Percentiles rank a stretch among this genome's conserved stretches.
Evolutionary conservation across 2,797 vertebrate genomes (phyloP).

Genomic region (Clarias pachynema): DNA sequence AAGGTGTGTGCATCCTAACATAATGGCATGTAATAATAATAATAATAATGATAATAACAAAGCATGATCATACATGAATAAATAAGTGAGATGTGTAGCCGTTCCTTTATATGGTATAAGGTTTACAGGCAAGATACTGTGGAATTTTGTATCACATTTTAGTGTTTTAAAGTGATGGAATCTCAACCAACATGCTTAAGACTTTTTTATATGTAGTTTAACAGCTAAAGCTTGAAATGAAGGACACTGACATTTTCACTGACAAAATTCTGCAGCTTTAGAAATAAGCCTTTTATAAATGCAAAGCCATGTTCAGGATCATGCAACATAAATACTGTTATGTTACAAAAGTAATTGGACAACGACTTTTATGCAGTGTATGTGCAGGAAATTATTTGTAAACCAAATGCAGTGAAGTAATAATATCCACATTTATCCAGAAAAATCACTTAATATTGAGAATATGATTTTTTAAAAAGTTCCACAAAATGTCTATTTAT

Average conservation of each 20-base stretch:
- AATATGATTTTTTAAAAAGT: not conserved
- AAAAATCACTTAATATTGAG: not conserved
- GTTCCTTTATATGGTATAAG: not conserved
- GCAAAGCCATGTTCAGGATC: not conserved
- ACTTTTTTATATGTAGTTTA: not conserved
- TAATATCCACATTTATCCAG: too few species aligned
- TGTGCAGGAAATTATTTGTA: not conserved
- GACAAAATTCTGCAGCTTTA: not conserved
- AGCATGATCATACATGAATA: not conserved
- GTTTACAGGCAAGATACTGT: not conserved
- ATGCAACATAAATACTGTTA: not conserved
- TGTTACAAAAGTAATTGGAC: not conserved
- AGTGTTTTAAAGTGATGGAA: not conserved
- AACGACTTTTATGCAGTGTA: not conserved
- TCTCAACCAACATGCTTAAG: not conserved
- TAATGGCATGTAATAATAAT: not conserved
- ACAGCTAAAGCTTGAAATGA: not conserved
- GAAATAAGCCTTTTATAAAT: not conserved
- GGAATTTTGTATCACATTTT: not conserved
- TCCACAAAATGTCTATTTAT: not conserved
- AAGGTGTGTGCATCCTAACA: slow-evolving; percentile 74
- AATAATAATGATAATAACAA: not conserved
- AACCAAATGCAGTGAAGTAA: not conserved
- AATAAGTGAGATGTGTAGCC: not conserved
- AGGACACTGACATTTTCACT: not conserved